phyloP scores from a whole-genome alignment of 2,797 vertebrate species.

The Vireo griseus region DNA sequence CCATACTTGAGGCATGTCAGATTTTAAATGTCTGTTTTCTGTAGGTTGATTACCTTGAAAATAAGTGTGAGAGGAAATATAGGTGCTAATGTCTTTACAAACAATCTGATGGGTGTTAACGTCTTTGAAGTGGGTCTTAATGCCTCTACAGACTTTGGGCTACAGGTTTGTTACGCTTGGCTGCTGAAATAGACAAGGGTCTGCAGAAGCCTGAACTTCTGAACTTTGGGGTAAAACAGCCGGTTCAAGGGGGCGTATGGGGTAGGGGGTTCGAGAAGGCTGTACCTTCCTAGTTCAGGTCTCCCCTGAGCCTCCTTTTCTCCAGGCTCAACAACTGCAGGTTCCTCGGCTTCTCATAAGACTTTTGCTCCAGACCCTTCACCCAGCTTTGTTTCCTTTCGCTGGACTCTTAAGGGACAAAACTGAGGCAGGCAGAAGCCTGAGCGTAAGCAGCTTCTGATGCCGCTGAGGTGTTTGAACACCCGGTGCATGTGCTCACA shows the following conservation, averaged over 20 bases:
- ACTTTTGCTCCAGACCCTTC: not conserved
- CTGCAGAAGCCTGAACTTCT: not conserved
- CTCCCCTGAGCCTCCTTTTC: not conserved
- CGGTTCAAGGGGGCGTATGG: not conserved
- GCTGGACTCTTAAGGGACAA: not conserved
- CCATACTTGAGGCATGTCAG: not conserved
- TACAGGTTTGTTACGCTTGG: not conserved
- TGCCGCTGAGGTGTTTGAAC: not conserved
- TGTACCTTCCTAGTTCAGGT: not conserved
- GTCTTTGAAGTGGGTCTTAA: not conserved
- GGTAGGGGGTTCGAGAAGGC: not conserved
- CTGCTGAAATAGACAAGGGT: not conserved
- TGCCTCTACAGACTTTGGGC: not conserved
- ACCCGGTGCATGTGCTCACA: rapidly evolving
- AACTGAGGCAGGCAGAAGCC: not conserved
- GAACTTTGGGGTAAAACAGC: not conserved
- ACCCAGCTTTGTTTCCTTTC: not conserved
- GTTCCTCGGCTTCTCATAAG: not conserved
- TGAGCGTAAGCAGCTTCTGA: rapidly evolving
- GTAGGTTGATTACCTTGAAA: not conserved
- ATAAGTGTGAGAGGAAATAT: not conserved
- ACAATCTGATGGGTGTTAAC: not conserved
- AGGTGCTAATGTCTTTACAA: not conserved
- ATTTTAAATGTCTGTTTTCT: not conserved
- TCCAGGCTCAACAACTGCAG: not conserved